Evolutionary conservation across 1,140 invertebrate species (phyloP).

Genomic region (Lordiphosa mommai): DNA sequence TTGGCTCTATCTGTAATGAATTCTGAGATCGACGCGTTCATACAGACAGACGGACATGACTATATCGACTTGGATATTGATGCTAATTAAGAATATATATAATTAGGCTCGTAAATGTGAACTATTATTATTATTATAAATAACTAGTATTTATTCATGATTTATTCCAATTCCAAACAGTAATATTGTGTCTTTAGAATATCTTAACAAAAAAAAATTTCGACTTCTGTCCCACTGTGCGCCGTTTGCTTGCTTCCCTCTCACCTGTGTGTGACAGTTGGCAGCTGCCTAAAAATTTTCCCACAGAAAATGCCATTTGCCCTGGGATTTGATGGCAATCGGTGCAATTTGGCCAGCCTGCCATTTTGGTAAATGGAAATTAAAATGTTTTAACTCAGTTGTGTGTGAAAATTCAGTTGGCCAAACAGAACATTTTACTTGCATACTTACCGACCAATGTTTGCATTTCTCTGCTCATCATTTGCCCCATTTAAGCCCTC

Average conservation of each 20-base stretch:
- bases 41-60: too few species aligned
- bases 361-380: conserved; percentile 62
- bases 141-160: too few species aligned
- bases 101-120: too few species aligned
- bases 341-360: conserved; percentile 58
- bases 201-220: too few species aligned
- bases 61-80: too few species aligned
- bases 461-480: conserved; percentile 27
- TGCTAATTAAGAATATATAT: too few species aligned
- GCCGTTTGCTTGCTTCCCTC: conserved; percentile 19
- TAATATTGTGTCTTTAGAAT: too few species aligned
- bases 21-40: too few species aligned
- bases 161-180: conserved; percentile 3
- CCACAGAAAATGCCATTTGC: conserved; percentile 46
- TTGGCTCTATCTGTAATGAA: too few species aligned
- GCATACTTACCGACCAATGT: not conserved
- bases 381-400: conserved; percentile 55
- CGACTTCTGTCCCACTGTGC: not conserved
- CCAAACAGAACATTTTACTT: not conserved
- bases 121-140: too few species aligned
- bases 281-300: conserved; percentile 69
- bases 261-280: conserved; percentile 59
- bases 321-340: conserved; percentile 64
- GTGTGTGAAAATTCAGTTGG: conserved; percentile 48
- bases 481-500: conserved; percentile 31